phyloP scores from a whole-genome alignment of 2,888 invertebrate genomes.

The Stratiomys singularior region DNA sequence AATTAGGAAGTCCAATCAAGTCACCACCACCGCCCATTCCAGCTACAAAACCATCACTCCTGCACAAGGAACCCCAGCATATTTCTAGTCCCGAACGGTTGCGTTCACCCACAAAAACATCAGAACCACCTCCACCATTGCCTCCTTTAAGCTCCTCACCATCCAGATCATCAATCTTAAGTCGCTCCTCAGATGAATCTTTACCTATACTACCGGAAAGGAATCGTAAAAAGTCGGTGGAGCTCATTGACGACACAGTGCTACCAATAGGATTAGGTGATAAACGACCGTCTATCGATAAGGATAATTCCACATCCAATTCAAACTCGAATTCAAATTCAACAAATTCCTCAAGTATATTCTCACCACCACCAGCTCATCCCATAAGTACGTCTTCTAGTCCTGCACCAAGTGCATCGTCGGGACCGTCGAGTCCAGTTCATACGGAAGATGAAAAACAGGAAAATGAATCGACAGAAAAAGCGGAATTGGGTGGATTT shows the following conservation, averaged over 20 bases:
- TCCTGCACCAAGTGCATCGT: conserved; percentile 63
- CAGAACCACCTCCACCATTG: conserved; percentile 58
- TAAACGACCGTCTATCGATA: conserved; percentile 61
- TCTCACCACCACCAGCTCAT: conserved; percentile 56
- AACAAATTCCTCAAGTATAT: conserved; percentile 45
- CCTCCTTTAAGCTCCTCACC: conserved; percentile 46
- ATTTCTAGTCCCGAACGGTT: conserved; percentile 62
- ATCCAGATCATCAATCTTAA: conserved; percentile 44
- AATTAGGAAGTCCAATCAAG: conserved; percentile 64
- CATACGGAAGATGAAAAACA: conserved; percentile 68
- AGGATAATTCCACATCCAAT: conserved; percentile 40
- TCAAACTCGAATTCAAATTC: conserved; percentile 2
- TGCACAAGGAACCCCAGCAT: conserved; percentile 53
- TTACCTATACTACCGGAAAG: conserved; percentile 60
- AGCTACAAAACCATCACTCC: conserved; percentile 59
- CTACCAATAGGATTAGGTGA: conserved; percentile 48
- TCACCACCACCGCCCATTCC: conserved; percentile 65
- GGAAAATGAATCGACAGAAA: conserved; percentile 70
- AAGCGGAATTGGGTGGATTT: conserved; percentile 60
- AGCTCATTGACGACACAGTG: conserved; percentile 54
- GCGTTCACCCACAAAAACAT: conserved; percentile 62
- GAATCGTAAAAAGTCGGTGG: conserved; percentile 63
- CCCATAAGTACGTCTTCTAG: conserved; percentile 60
- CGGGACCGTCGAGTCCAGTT: conserved; percentile 65
- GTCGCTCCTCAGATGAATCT: conserved; percentile 54